Evolutionary conservation across 1,140 invertebrate species (phyloP).

Genomic region (Hydropsyche tenuis): DNA sequence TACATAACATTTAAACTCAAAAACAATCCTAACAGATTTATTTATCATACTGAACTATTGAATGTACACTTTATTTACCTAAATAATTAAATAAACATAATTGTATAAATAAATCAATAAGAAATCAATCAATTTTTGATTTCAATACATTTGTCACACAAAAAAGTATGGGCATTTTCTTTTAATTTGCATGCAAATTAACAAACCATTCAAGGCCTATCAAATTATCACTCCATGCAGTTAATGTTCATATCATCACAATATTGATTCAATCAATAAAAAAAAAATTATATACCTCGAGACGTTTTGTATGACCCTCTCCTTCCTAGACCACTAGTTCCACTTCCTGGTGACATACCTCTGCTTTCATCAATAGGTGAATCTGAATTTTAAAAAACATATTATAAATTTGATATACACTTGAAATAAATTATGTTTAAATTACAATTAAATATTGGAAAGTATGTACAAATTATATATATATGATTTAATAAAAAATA

Average conservation of each 20-base stretch:
- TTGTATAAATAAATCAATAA: neutral
- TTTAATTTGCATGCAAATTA: no score
- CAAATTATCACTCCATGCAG: neutral
- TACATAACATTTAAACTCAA: neutral
- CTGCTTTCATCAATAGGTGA: constrained; percentile 78
- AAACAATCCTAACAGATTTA: neutral
- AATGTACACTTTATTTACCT: neutral
- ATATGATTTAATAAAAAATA: constrained; percentile 2
- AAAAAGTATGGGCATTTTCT: no score
- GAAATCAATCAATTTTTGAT: no score
- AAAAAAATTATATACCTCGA: constrained; percentile 67
- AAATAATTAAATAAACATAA: neutral
- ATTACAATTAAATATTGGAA: neutral
- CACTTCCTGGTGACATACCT: constrained; percentile 74
- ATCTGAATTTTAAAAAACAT: constrained; percentile 65
- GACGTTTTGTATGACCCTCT: constrained; percentile 87
- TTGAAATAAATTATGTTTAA: neutral
- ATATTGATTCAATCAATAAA: neutral
- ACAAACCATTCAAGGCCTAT: no score
- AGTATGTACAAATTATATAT: neutral
- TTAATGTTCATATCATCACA: constrained; percentile 13
- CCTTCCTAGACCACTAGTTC: constrained; percentile 72
- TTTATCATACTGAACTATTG: no score
- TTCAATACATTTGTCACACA: no score
- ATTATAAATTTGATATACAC: constrained; percentile 9